Evolutionary conservation across 2,888 invertebrate species (phyloP).

Genomic region (Sipunculus nudus): DNA sequence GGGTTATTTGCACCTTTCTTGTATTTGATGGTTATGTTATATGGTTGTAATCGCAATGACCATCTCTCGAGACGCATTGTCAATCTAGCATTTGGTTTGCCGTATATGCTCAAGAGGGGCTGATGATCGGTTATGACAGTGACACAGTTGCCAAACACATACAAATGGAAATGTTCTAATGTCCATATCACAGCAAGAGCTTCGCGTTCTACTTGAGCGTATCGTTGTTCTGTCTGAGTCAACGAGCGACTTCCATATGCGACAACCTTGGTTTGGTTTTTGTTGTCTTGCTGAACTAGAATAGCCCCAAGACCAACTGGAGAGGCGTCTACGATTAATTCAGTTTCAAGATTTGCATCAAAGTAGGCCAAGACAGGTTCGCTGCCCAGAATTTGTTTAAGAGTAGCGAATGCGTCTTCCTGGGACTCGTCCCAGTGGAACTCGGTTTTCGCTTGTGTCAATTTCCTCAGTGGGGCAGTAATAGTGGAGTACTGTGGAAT

Average conservation of each 20-base stretch:
- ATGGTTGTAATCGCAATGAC: slow-evolving; percentile 35
- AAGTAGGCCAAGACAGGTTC: slow-evolving; percentile 31
- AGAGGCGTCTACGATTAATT: slow-evolving; percentile 39
- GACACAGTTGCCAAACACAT: slow-evolving; percentile 7
- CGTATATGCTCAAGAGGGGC: slow-evolving; percentile 6
- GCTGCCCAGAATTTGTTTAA: slow-evolving; percentile 5
- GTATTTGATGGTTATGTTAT: slow-evolving; percentile 31
- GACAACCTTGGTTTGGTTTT: too few relatives aligned
- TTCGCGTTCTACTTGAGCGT: slow-evolving; percentile 12
- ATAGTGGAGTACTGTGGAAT: slow-evolving; percentile 38
- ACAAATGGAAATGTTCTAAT: slow-evolving; percentile 3
- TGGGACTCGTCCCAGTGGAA: slow-evolving; percentile 36
- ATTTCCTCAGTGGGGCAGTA: slow-evolving; percentile 37
- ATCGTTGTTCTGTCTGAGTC: slow-evolving; percentile 1
- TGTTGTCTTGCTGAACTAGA: slow-evolving; percentile 39
- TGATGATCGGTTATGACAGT: slow-evolving; percentile 9
- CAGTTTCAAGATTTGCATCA: slow-evolving; percentile 25
- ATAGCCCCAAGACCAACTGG: slow-evolving; percentile 42
- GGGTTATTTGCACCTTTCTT: slow-evolving; percentile 35
- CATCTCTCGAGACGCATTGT: slow-evolving; percentile 41
- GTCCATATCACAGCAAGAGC: slow-evolving; percentile 6
- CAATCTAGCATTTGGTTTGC: slow-evolving; percentile 28
- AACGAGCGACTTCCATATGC: slow-evolving; percentile 1
- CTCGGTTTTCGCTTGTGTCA: slow-evolving; percentile 31
- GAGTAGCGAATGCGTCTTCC: slow-evolving; percentile 30